These are phyloP conservation scores for Carettochelys insculpta DNA, from an alignment of 2,113 vertebrate species.

Conservation along the genomic window DNA sequence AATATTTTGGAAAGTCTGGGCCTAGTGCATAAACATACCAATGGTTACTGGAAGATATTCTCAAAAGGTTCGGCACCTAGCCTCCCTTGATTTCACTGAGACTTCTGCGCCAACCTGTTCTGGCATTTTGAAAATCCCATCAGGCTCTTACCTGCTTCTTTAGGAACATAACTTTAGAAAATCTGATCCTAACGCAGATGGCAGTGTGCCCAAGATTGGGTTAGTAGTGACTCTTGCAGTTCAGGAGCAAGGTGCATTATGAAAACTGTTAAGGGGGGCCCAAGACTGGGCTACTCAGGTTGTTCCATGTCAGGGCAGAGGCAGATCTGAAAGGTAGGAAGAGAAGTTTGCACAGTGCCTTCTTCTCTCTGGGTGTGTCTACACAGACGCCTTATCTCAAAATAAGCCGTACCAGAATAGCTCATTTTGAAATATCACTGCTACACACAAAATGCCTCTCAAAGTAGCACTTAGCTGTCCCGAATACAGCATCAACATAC, in stretches of 20 bases:
- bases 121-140: constrained; percentile 10
- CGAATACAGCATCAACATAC: no score
- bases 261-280: background rate
- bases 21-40: background rate
- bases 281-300: background rate
- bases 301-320: background rate
- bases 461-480: no score
- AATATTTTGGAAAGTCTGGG: background rate
- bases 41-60: background rate
- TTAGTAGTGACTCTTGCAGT: background rate
- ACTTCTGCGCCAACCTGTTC: constrained; percentile 19
- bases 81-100: constrained; percentile 6
- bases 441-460: no score
- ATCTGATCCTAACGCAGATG: background rate
- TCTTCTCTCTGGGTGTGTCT: no score
- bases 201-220: background rate
- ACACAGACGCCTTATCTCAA: no score
- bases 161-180: constrained; percentile 16
- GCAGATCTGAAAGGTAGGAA: background rate
- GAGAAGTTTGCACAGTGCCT: background rate
- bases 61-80: background rate
- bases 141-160: background rate
- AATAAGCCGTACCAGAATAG: no score
- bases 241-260: background rate
- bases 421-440: no score